Base-by-base conservation (phyloP, 2,888 invertebrate genomes). In the Toxonevra muliebris region DNA sequence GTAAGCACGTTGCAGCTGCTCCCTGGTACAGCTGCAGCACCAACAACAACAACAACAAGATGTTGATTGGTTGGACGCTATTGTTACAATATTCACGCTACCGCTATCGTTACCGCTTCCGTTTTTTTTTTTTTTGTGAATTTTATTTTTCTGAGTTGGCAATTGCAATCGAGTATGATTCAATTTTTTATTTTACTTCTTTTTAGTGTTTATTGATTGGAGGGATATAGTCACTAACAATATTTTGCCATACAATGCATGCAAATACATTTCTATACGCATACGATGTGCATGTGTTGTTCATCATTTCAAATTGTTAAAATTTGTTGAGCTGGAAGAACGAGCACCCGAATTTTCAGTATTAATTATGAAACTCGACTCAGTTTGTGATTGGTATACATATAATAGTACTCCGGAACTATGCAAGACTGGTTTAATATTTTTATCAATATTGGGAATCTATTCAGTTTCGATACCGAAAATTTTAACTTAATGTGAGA, bases 81-180 rank as follows among this genome's bases (percentile, higher is more conserved):
- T 48, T 15, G 5, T 48, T 15, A 15, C 48, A 4, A 8, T 11
- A 30, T 48, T 15, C 48, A 10, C 48, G 15, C 15, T 10, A n/a
- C 48, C 48, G 11, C 15, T 48, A 15, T 8, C 48, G 48, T n/a
- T 67, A 48, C 71, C 69, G 69, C 65, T 65, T 68, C 63, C 64
- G 69, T 68, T 68, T 68, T 69, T 71, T 69, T 69, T 30, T 30
- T 30, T 30, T 30, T 30, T 30, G 3, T 30, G 30, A 7, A 30
- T 30, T 30, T 30, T 30, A 7, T 30, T 30, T 30, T 30, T 30
- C 7, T 30, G 30, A 30, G 30, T 7, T 30, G 30, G 3, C 30
- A 30, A 4, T 30, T 30, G 2, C 30, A 4, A 50, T 50, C 7
- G 13, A 4, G 50, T 50, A 50, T 13, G 2, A 15, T 50, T 2